Conservation (phyloP, 2,113 vertebrate genomes). For the Passer domesticus region DNA sequence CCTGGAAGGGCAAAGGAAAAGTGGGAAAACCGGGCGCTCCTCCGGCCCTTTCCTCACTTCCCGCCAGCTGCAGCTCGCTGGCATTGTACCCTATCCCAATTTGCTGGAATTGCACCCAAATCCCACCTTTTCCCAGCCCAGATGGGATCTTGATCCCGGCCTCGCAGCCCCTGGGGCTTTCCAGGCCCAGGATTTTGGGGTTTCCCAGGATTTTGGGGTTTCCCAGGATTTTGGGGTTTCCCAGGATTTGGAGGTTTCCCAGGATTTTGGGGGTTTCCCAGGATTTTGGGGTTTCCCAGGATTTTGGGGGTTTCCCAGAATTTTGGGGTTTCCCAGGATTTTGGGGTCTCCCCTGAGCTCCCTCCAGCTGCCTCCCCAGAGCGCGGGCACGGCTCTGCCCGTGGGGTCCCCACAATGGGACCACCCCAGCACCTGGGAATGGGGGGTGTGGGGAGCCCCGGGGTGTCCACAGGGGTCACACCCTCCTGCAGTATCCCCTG, state of each 20-base stretch:
- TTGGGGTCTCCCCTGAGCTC: background rate
- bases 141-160: background rate
- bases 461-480: fast-evolving
- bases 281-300: background rate
- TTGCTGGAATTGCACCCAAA: background rate
- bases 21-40: background rate
- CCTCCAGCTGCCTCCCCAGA: fast-evolving
- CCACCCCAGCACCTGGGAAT: fast-evolving
- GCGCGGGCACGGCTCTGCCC: background rate
- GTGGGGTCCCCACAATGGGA: fast-evolving
- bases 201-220: no score
- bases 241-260: background rate
- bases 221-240: no score
- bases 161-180: fast-evolving
- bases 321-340: no score
- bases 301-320: background rate
- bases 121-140: fast-evolving
- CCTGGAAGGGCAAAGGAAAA: background rate
- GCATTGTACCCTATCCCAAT: background rate
- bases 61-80: fast-evolving
- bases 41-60: background rate
- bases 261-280: no score
- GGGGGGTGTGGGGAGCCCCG: background rate
- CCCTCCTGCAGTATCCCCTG: no score
- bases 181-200: fast-evolving